Conservation (phyloP, 92 coral and sea anemone genomes). For the Paramuricea clavata region DNA sequence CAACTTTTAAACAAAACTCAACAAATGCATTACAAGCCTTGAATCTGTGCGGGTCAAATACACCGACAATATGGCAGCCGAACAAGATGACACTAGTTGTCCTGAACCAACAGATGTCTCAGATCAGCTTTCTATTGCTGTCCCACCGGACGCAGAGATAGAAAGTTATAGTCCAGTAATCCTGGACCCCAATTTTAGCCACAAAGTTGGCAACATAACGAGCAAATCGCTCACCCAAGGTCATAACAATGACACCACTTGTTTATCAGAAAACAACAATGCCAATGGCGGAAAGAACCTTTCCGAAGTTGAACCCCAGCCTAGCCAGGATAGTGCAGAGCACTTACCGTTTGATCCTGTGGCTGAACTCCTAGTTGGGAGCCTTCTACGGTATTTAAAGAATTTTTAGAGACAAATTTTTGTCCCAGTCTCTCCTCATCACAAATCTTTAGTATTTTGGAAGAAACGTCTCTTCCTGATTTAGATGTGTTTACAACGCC, state of each 20-base stretch:
- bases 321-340: too few relatives aligned
- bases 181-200: slow-evolving; percentile 17
- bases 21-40: background rate
- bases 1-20: background rate
- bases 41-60: background rate
- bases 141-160: background rate
- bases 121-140: background rate
- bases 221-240: slow-evolving; percentile 19
- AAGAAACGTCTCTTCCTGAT: slow-evolving; percentile 27
- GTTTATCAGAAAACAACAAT: background rate
- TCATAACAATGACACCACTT: background rate
- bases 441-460: slow-evolving; percentile 17
- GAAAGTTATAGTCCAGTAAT: background rate
- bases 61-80: background rate
- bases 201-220: slow-evolving; percentile 11
- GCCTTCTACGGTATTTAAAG: background rate
- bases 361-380: slow-evolving; percentile 13
- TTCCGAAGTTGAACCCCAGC: too few relatives aligned
- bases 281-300: background rate
- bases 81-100: background rate
- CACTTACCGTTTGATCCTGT: slow-evolving; percentile 9
- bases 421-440: slow-evolving; percentile 18
- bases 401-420: background rate
- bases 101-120: background rate
- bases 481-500: slow-evolving; percentile 10